Percentiles rank a stretch among this genome's conserved stretches.
These are phyloP conservation scores for Chaetogeoica ovagalla DNA, from an alignment of 2,888 invertebrate genomes.

Conservation along the genomic window DNA sequence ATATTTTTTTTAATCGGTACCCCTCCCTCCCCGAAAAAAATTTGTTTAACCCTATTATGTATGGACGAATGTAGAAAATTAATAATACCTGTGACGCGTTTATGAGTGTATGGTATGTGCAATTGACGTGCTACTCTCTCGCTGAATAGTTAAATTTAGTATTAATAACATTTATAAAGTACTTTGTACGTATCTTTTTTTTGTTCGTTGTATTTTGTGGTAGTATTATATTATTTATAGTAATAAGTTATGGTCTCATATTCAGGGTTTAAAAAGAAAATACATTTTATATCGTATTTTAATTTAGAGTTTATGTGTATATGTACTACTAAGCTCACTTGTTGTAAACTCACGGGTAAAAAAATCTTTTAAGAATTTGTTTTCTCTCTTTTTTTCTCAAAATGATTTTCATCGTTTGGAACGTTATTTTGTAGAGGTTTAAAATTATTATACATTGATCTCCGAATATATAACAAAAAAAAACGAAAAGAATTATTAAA, in stretches of 20 bases:
- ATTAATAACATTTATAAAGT: slow-evolving; percentile 28
- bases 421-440: slow-evolving; percentile 49
- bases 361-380: slow-evolving; percentile 38
- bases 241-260: slow-evolving; percentile 43
- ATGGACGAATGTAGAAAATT: slow-evolving; percentile 13
- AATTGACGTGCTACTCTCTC: background rate
- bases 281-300: slow-evolving; percentile 46
- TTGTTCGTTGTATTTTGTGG: slow-evolving; percentile 42
- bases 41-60: background rate
- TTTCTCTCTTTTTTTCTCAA: slow-evolving; percentile 21
- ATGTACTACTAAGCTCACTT: slow-evolving; percentile 34
- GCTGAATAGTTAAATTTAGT: slow-evolving; percentile 25
- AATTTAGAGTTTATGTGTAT: slow-evolving; percentile 48
- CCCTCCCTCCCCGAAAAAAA: background rate
- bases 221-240: slow-evolving; percentile 26
- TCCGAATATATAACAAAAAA: slow-evolving; percentile 29
- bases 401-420: slow-evolving; percentile 24
- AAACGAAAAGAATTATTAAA: slow-evolving; percentile 25
- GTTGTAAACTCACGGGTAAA: slow-evolving; percentile 50
- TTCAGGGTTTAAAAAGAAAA: slow-evolving; percentile 47
- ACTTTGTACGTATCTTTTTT: slow-evolving; percentile 12
- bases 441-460: slow-evolving; percentile 44
- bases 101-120: background rate
- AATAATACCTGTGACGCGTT: slow-evolving; percentile 12
- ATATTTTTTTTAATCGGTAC: background rate